Conservation (phyloP, 2,797 vertebrate genomes). For the Spinus pinus region DNA sequence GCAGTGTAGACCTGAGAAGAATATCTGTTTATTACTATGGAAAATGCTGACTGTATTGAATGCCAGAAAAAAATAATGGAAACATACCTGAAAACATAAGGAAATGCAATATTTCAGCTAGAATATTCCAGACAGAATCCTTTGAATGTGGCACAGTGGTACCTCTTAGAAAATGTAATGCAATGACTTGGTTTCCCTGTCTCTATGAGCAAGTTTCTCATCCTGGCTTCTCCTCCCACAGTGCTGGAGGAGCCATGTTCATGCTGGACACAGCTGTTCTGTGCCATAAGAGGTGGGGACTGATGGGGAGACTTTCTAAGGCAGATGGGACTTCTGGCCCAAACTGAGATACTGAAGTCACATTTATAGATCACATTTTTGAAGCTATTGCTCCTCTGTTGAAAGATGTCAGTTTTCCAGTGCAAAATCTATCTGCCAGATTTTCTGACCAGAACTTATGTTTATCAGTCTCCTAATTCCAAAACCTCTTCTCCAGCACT, state of each 20-base stretch:
- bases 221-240: not conserved
- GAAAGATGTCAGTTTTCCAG: not conserved
- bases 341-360: not conserved
- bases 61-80: not conserved
- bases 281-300: not conserved
- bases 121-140: not conserved
- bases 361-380: not conserved
- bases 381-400: not conserved
- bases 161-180: not conserved
- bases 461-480: constrained; percentile 42
- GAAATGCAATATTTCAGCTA: not conserved
- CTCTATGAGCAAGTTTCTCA: not conserved
- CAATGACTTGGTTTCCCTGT: not conserved
- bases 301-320: not conserved
- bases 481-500: constrained; percentile 37
- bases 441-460: constrained; percentile 39
- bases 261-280: not conserved
- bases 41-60: not conserved
- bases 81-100: not conserved
- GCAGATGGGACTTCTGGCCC: not conserved
- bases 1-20: not conserved
- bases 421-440: not conserved
- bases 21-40: not conserved
- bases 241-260: fast-evolving
- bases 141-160: not conserved